Percentiles rank a stretch among this genome's conserved stretches.
Conservation (phyloP, 2,888 invertebrate genomes). For the Biston betularia region DNA sequence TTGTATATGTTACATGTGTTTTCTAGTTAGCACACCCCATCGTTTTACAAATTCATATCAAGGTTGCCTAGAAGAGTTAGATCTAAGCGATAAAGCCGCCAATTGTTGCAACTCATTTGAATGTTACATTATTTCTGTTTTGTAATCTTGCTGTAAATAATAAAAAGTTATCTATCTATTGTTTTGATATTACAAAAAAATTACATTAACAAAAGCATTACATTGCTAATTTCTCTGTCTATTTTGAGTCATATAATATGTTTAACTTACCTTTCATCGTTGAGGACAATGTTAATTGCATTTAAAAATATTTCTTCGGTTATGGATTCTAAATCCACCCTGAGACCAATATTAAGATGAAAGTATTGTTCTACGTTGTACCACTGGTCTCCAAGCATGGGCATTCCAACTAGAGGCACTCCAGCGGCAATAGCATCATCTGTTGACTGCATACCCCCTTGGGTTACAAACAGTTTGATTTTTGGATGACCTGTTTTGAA, state of each 20-base stretch:
- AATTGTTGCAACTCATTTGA: no score
- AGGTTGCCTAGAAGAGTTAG: no score
- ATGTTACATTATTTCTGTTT: no score
- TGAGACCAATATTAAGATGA: conserved; percentile 58
- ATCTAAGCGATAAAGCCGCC: no score
- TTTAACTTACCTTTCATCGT: conserved; percentile 43
- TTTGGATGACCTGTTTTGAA: conserved; percentile 66
- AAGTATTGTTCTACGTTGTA: conserved; percentile 61
- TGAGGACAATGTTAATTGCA: conserved; percentile 46
- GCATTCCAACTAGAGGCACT: conserved; percentile 70
- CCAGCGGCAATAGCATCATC: conserved; percentile 71
- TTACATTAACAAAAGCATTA: no score
- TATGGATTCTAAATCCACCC: conserved; percentile 57
- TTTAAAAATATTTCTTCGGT: conserved; percentile 49
- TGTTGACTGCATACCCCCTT: conserved; percentile 76
- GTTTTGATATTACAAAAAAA: no score
- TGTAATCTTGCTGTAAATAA: no score
- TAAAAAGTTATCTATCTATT: no score
- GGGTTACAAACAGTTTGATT: conserved; percentile 75
- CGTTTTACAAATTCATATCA: no score
- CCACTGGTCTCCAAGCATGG: conserved; percentile 72
- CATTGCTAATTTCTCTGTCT: neutral
- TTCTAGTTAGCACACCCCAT: no score
- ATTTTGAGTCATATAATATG: neutral
- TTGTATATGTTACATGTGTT: no score